Conservation (phyloP, 2,113 vertebrate genomes). For the Axis porcinus region DNA sequence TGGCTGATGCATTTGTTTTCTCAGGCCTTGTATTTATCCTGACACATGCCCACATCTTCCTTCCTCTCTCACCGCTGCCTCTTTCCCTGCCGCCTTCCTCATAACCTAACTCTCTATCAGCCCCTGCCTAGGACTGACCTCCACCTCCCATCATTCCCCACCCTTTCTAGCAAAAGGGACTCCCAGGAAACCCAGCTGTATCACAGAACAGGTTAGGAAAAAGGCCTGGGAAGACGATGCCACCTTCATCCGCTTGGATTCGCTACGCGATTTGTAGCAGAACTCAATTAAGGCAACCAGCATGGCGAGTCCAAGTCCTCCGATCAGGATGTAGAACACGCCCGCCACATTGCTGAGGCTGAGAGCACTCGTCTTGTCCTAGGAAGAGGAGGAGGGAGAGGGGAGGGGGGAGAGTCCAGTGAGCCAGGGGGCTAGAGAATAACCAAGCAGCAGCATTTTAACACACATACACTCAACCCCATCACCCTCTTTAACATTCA, state of each 20-base stretch:
- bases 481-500: constrained; percentile 65
- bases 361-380: constrained; percentile 99
- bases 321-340: constrained; percentile 99
- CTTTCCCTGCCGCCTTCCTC: constrained; percentile 3
- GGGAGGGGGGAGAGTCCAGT: constrained; percentile 69
- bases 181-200: constrained; percentile 82
- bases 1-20: background rate
- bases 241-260: constrained; percentile 99
- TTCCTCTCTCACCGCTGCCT: background rate
- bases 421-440: constrained; percentile 52
- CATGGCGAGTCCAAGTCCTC: constrained; percentile 98
- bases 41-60: background rate
- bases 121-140: constrained; percentile 75
- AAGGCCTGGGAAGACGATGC: constrained; percentile 85
- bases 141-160: background rate
- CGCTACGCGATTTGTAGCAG: constrained; percentile 99
- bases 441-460: constrained; percentile 46
- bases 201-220: constrained; percentile 86
- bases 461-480: constrained; percentile 61
- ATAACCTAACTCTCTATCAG: constrained; percentile 35
- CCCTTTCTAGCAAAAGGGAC: constrained; percentile 60
- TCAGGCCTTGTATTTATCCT: background rate
- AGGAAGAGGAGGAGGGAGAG: constrained; percentile 69
- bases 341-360: constrained; percentile 99
- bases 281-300: constrained; percentile 99